These are phyloP conservation scores for Leptodactylus fuscus DNA, from an alignment of 2,113 vertebrate genomes.

Conservation along the genomic window DNA sequence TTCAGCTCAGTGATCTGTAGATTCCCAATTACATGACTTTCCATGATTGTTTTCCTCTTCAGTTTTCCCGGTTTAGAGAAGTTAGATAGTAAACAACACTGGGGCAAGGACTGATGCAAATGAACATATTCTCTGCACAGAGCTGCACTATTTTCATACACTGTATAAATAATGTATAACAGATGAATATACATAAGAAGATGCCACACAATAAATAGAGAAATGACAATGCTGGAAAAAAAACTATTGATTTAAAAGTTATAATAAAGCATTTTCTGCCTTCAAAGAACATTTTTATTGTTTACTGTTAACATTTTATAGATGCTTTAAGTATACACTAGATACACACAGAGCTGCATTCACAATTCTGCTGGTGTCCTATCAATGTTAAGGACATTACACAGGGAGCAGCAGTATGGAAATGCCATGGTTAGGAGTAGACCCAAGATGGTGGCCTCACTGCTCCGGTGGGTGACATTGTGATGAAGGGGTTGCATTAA, in stretches of 20 bases:
- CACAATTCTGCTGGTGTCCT: not conserved
- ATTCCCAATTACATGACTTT: no score
- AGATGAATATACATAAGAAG: not conserved
- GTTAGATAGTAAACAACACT: not conserved
- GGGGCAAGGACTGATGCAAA: not conserved
- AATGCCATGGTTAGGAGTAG: no score
- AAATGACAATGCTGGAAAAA: not conserved
- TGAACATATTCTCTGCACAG: not conserved
- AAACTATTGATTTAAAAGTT: not conserved
- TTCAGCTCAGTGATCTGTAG: no score
- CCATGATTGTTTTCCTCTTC: no score
- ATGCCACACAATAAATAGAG: not conserved
- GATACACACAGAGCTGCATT: not conserved
- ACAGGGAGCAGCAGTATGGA: no score
- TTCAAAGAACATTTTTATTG: not conserved
- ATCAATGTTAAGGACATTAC: no score
- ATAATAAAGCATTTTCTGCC: not conserved
- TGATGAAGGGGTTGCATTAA: no score
- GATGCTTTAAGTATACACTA: not conserved
- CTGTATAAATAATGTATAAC: not conserved
- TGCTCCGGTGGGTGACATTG: no score
- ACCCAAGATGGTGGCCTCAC: no score
- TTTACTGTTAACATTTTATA: not conserved
- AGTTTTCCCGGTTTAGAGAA: not conserved
- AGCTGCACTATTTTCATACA: not conserved